Base-by-base conservation (phyloP, 2,113 vertebrate species). In the Desmodus rotundus region DNA sequence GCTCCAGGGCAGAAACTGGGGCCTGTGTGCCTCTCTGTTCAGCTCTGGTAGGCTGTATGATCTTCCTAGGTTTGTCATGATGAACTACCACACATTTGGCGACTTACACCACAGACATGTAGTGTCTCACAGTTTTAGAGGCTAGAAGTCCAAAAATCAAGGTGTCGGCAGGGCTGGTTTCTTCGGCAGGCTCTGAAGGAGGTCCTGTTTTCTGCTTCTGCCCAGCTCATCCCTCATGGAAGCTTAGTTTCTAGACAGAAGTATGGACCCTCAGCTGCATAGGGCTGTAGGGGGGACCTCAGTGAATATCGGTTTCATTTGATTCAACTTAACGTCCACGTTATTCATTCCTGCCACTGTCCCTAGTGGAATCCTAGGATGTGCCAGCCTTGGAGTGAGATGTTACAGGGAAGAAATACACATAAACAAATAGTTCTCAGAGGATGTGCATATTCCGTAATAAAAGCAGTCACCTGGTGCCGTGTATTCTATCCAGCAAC, bases 301-400 rank as follows among this genome's bases (percentile, higher is more conserved):
- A 1, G 16, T 4, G 33, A 74, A 11, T 43, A 15, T 13, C 50
- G 70, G 0, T 65, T 85, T 45, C 45, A 5, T 24, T 70, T 36
- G 54, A 22, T 68, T 82, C 81, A 67, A 50, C 31, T 89, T 28
- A 41, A 0, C 33, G 9, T 20, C 11, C 54, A 4, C 0, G 0
- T 65, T 43, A 65, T 19, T 89, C 65, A 2, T 45, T 63, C 81
- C n/a, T 26, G 41, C 20, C 47, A 6, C 63, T 24, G n/a, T 65
- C 41, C 1, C 47, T 78, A 22, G 11, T 70, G 77, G 73, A 52
- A 41, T 26, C 5, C 26, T 47, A 13, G 15, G 7, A 41, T 3
- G 22, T n/a, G 67, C 72, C 31, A 56, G 89, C 65, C 50, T 63
- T 22, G 4, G 52, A 72, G 43, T 28, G 36, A 11, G 43, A 45